Conservation (phyloP, 2,888 invertebrate species). For the Zaprionus lineosus region DNA sequence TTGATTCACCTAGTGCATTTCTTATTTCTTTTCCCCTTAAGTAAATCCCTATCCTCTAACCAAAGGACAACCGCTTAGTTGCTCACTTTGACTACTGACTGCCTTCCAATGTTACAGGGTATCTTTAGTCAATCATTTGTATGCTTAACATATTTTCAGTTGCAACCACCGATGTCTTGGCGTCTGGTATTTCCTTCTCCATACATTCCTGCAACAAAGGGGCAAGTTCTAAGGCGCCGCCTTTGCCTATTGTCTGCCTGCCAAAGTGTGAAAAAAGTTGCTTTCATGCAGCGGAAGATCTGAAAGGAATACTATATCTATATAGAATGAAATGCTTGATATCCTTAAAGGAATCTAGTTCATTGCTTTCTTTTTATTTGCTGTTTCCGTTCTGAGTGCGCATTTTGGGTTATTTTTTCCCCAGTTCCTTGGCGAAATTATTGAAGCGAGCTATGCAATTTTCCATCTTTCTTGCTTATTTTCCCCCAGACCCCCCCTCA, state of each 20-base stretch:
- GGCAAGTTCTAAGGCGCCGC: slow-evolving; percentile 20
- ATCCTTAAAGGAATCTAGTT: slow-evolving; percentile 55
- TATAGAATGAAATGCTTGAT: no score
- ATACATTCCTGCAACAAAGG: slow-evolving; percentile 50
- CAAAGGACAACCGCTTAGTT: no score
- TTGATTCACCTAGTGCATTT: no score
- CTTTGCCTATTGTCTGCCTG: slow-evolving; percentile 44
- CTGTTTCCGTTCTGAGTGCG: slow-evolving; percentile 55
- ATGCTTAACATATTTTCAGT: no score
- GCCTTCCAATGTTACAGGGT: no score
- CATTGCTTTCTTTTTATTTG: slow-evolving; percentile 47
- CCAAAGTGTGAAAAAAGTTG: slow-evolving; percentile 59
- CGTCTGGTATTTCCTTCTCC: no score
- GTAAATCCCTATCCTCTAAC: no score
- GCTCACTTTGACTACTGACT: no score
- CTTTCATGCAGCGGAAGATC: slow-evolving; percentile 57
- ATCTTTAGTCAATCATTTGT: no score
- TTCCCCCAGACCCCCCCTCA: no score
- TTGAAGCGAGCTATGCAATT: slow-evolving; percentile 61
- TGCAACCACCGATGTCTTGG: no score
- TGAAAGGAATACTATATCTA: slow-evolving; percentile 22
- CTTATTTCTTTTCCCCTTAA: no score
- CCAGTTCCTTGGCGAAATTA: slow-evolving; percentile 42
- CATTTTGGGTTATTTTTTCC: slow-evolving; percentile 49
- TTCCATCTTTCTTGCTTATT: slow-evolving; percentile 38